A percentile compares a stretch with the other conserved stretches of the same genome.
phyloP scores from a whole-genome alignment of 37 sponge, comb jelly and placozoan species.

The Agelas oroides region DNA sequence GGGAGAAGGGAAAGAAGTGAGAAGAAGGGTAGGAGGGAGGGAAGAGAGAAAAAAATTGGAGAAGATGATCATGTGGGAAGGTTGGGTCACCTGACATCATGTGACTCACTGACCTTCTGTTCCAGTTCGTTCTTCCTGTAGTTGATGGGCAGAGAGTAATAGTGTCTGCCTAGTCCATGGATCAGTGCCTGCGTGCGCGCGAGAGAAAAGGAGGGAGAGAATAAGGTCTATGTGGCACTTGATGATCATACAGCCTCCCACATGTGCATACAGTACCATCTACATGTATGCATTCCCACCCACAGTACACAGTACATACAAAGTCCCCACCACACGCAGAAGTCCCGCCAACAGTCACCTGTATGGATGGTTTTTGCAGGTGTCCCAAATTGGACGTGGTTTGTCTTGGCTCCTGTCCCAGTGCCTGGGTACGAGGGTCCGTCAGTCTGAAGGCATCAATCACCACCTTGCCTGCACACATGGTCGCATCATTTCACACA shows the following conservation, averaged over 20 bases:
- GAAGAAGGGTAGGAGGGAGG: no score
- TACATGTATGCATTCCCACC: no score
- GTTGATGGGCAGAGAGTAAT: constrained; percentile 97
- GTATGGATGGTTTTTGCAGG: constrained; percentile 98
- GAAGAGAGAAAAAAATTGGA: no score
- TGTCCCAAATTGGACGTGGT: constrained; percentile 99
- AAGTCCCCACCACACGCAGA: no score
- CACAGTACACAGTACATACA: not conserved
- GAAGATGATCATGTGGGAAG: no score
- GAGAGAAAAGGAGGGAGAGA: no score
- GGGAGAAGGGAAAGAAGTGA: no score
- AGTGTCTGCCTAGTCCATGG: constrained; percentile 96
- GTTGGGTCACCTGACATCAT: no score
- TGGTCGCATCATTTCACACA: not conserved
- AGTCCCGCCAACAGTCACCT: constrained; percentile 66
- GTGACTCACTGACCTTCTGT: constrained; percentile 86
- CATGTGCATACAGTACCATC: not conserved
- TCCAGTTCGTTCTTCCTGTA: constrained; percentile 99
- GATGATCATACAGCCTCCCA: not conserved
- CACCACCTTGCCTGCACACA: constrained; percentile 83
- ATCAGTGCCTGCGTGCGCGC: constrained; percentile 93
- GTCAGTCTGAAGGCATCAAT: constrained; percentile 99
- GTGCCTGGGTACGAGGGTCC: constrained; percentile 86
- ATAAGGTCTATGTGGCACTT: no score
- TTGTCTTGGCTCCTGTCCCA: constrained; percentile 96